phyloP scores from a whole-genome alignment of 2,888 invertebrate genomes.

The Osedax frankpressi region DNA sequence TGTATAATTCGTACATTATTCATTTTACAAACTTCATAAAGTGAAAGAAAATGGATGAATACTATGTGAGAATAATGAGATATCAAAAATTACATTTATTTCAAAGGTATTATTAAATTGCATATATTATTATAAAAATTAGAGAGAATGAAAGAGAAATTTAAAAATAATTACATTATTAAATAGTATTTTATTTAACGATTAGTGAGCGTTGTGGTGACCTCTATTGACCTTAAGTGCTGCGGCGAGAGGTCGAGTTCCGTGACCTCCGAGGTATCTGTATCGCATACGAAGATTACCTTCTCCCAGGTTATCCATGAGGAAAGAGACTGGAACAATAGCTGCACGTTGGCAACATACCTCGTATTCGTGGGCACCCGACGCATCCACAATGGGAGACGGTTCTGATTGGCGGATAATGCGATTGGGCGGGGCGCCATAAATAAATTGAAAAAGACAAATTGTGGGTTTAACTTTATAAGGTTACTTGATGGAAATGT shows the following conservation, averaged over 20 bases:
- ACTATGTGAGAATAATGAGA: no score
- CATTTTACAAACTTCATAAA: not conserved
- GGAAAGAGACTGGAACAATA: conserved; percentile 34
- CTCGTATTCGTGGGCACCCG: conserved; percentile 32
- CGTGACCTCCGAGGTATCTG: conserved; percentile 37
- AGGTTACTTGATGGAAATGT: no score
- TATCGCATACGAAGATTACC: conserved; percentile 37
- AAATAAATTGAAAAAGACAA: no score
- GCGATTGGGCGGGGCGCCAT: no score
- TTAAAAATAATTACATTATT: not conserved
- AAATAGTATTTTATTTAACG: not conserved
- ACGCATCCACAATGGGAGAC: conserved; percentile 28
- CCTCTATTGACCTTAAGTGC: conserved; percentile 34
- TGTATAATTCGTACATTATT: not conserved
- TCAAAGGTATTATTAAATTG: no score
- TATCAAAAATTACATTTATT: no score
- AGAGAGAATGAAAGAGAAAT: not conserved
- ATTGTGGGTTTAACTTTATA: no score
- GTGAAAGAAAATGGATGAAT: no score
- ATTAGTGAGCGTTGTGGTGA: no score
- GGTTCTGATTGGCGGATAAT: conserved; percentile 19
- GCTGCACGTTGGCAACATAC: conserved; percentile 31
- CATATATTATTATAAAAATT: not conserved
- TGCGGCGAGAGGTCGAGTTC: conserved; percentile 37
- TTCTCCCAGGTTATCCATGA: conserved; percentile 36